Conservation (phyloP, 2,113 vertebrate genomes). For the Rhinolophus ferrumequinum region DNA sequence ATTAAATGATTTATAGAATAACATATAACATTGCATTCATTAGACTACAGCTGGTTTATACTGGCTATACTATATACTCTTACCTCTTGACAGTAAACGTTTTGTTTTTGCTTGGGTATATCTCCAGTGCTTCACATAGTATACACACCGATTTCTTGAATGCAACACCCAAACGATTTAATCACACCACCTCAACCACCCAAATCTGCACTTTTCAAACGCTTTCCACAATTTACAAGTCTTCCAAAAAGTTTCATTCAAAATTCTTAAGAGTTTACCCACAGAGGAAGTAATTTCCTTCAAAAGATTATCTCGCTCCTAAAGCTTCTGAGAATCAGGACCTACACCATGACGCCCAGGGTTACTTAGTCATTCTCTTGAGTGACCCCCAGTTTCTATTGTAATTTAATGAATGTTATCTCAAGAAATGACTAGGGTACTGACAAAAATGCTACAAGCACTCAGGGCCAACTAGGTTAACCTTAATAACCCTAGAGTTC, state of each 20-base stretch:
- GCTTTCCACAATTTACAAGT: constrained; percentile 13
- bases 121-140: neutral
- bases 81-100: neutral
- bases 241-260: neutral
- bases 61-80: neutral
- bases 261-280: constrained; percentile 27
- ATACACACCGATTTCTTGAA: neutral
- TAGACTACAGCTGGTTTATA: neutral
- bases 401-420: neutral
- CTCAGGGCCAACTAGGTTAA: neutral
- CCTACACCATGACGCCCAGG: neutral
- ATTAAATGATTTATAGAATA: neutral
- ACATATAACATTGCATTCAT: neutral
- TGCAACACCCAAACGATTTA: neutral
- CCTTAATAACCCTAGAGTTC: neutral
- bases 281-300: neutral
- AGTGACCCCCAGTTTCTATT: neutral
- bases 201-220: neutral
- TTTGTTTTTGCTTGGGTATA: neutral
- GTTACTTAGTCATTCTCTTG: neutral
- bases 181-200: neutral
- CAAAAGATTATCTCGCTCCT: neutral
- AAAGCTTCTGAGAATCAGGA: neutral
- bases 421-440: neutral
- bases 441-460: neutral